Base-by-base conservation (phyloP, 2,797 vertebrate species). In the Sebastes nivosus region DNA sequence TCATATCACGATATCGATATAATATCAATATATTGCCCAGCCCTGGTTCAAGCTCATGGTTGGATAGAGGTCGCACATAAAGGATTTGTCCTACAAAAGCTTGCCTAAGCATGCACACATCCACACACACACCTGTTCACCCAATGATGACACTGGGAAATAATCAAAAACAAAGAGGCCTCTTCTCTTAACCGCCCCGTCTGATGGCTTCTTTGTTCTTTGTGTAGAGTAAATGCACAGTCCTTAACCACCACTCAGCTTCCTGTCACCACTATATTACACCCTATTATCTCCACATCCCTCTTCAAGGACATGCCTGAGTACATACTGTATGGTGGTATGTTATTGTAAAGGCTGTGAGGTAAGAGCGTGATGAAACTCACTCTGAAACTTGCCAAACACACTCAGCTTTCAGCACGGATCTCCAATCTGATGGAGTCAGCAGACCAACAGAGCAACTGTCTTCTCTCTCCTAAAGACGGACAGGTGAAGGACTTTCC, bases 301-400 rank as follows among this genome's bases (percentile, higher is more conserved):
- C 18, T 75, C 77, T 60, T 83, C 85, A 84, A 82, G 85, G 85
- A 68, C 84, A 67, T 27, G 81, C 65, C 60, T 68, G 75, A 73
- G 61, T 71, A 16, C 86, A 85, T 72, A 50, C 46, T 20, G 8
- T 50, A 25, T 29, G 77, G 34, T 0, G 77, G 59, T 32, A 8
- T 83, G 66, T 82, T 82, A 68, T 58, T 84, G 71, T 73, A 59
- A 30, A 77, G 78, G 5, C 65, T 22, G 67, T 85, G 87, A 88
- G 69, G 75, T 86, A 79, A 87, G 58, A 67, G 75, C 68, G 29
- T 58, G 77, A 83, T 75, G 67, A 87, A 72, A 58, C 22, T 20
- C n/a, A 32, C 20, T 64, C 7, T 55, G 38, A 16, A 32, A 38
- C 64, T 58, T 10, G 1, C 1, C 18, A 30, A 59, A 72, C 32